Conservation (phyloP, 1,140 invertebrate species). For the Riptortus pedestris region DNA sequence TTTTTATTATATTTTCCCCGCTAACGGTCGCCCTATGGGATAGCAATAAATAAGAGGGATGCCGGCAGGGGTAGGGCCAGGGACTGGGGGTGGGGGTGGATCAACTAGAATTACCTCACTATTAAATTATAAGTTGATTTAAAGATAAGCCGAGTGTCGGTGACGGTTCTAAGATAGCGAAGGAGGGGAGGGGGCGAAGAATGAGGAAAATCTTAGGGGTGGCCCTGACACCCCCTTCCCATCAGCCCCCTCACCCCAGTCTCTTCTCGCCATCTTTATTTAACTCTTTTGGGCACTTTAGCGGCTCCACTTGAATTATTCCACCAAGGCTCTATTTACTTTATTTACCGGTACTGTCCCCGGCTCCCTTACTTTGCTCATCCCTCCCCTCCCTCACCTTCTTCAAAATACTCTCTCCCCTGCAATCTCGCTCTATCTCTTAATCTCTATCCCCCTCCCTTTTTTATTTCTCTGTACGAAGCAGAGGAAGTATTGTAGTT, state of each 20-base stretch:
- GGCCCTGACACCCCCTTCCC: conserved; percentile 2
- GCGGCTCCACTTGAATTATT: background rate
- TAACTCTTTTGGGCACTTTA: conserved; percentile 16
- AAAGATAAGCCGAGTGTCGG: conserved; percentile 10
- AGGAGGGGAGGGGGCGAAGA: background rate
- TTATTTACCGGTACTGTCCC: background rate
- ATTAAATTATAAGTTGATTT: conserved; percentile 19
- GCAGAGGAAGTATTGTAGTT: too few relatives aligned
- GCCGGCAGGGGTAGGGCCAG: background rate
- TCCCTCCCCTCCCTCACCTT: background rate
- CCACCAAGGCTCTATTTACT: background rate
- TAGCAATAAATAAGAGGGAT: background rate
- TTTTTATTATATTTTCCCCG: conserved; percentile 6
- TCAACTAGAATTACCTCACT: conserved; percentile 13
- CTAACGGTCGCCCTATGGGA: background rate
- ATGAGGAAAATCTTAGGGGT: conserved; percentile 1
- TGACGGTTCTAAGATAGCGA: conserved; percentile 9
- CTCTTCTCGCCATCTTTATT: background rate
- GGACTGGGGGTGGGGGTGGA: background rate
- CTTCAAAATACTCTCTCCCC: background rate
- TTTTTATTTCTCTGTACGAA: too few relatives aligned
- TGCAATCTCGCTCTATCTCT: too few relatives aligned
- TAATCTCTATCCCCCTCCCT: too few relatives aligned
- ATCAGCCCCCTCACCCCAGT: too few relatives aligned
- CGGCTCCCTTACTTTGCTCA: background rate